Base-by-base conservation (phyloP, 2,113 vertebrate species). In the Pomatorhinus ruficollis region DNA sequence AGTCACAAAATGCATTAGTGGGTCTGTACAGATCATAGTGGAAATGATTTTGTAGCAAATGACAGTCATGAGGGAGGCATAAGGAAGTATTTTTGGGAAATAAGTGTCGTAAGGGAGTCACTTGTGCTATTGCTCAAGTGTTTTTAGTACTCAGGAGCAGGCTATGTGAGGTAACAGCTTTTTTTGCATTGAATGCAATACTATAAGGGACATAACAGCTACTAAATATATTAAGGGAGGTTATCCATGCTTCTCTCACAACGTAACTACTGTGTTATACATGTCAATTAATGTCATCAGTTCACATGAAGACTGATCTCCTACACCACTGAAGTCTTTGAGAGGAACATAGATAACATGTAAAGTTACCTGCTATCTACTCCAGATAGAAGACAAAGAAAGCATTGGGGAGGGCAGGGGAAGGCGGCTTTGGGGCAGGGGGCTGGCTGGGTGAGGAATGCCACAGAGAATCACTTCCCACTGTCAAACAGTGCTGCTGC, bases 41-140 rank as follows among this genome's bases (percentile, higher is more conserved):
- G 74, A 93, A 95, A 85, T 61, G 27, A 86, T 91, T 95, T 95
- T 94, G 70, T 71, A 90, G 89, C 53, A 93, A 92, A 94, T 92
- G 72, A 78, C 68, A 97, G 83, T 80, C 83, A 93, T 28, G 53
- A 89, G 83, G 65, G 87, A 92, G 71, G 60, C 64, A 95, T 89
- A 91, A 91, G 81, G n/a, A 93, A 93, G 83, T 87, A 72, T 96
- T 96, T 94, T 91, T 1, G 65, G 78, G 78, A 80, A 95, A 78
- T 88, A 96, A 77, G 69, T 91, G 76, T 80, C n/a, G 42, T 85
- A 93, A 89, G 78, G 79, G 85, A 95, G 56, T 88, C 91, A 87
- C 81, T 95, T 85, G 33, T 76, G 66, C 33, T 91, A 76, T 89
- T 0, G 1, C 56, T 92, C 75, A 88, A 92, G n/a, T 82, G 79